phyloP scores from a whole-genome alignment of 2,797 vertebrate species.

The Nannoperca australis region DNA sequence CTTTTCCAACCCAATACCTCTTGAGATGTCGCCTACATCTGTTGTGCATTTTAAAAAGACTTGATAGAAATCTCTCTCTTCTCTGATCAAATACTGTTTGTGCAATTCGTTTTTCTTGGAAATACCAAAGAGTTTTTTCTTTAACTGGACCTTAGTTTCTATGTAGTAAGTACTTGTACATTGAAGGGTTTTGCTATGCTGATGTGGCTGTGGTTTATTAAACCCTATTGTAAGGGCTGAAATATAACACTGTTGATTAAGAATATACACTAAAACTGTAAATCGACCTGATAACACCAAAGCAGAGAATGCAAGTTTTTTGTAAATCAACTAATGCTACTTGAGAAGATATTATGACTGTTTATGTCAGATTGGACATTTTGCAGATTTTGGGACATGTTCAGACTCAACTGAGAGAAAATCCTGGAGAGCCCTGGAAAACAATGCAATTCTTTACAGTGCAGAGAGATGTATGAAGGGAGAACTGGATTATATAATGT shows the following conservation, averaged over 20 bases:
- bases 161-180: conserved; percentile 62
- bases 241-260: conserved; percentile 65
- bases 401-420: conserved; percentile 32
- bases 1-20: conserved; percentile 75
- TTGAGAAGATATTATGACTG: conserved; percentile 35
- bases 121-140: conserved; percentile 65
- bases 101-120: conserved; percentile 64
- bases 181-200: conserved; percentile 54
- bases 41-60: conserved; percentile 75
- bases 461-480: conserved; percentile 56
- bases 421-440: conserved; percentile 72
- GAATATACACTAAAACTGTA: conserved; percentile 54
- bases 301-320: conserved; percentile 43
- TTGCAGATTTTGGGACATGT: conserved; percentile 31
- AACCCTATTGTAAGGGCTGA: conserved; percentile 72
- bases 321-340: conserved; percentile 43
- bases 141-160: conserved; percentile 65
- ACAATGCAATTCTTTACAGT: conserved; percentile 42
- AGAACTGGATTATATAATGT: conserved; percentile 57
- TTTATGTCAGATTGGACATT: conserved; percentile 37
- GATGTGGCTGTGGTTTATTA: conserved; percentile 62
- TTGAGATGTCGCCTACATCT: conserved; percentile 70
- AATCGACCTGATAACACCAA: conserved; percentile 50
- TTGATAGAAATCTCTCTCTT: conserved; percentile 71
- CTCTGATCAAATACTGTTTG: conserved; percentile 69